Percentiles rank a stretch among this genome's conserved stretches.
phyloP scores from a whole-genome alignment of 2,888 invertebrate genomes.

The Brenthis hecate region DNA sequence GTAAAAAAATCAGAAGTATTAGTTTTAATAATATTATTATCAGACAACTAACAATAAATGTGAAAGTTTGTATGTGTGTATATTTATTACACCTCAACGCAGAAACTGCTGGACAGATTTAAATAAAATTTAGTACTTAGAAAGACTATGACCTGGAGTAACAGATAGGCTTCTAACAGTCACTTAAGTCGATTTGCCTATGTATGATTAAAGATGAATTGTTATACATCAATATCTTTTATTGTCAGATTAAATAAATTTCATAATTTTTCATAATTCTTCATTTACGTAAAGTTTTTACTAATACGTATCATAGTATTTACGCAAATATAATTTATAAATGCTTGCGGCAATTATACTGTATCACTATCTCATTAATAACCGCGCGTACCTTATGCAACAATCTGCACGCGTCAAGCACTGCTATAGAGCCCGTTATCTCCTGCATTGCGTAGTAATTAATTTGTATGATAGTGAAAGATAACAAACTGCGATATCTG shows the following conservation, averaged over 20 bases:
- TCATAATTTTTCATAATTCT: no score
- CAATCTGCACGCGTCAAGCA: conserved; percentile 27
- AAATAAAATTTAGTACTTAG: no score
- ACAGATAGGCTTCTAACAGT: no score
- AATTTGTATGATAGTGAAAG: conserved; percentile 43
- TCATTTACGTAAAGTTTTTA: no score
- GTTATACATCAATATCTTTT: no score
- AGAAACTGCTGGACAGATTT: no score
- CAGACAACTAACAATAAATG: background rate
- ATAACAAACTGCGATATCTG: conserved; percentile 41
- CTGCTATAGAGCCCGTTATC: conserved; percentile 34
- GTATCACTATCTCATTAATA: conserved; percentile 12
- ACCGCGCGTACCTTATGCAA: conserved; percentile 13
- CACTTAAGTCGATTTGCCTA: no score
- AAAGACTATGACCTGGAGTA: no score
- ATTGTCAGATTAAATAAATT: no score
- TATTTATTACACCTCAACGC: no score
- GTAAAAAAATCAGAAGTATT: background rate
- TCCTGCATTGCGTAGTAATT: conserved; percentile 44
- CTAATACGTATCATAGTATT: background rate
- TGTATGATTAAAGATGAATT: no score
- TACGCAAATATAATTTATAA: background rate
- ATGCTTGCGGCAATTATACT: background rate
- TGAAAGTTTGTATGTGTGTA: no score
- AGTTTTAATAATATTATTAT: background rate